Base-by-base conservation (phyloP, 1,140 invertebrate species). In the Euwallacea similis region DNA sequence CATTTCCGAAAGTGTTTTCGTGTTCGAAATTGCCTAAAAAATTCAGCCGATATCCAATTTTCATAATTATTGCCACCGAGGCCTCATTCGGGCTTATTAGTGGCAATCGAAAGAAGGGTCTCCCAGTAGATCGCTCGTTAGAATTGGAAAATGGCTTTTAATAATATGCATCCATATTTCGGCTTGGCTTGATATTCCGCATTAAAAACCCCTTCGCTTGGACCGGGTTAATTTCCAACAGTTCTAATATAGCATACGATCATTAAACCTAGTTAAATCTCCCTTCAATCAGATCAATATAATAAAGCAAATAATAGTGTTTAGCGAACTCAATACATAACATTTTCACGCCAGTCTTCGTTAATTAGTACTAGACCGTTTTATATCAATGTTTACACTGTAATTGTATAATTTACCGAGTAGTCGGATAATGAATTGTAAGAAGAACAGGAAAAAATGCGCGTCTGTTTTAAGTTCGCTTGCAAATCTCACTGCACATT, bases 11-110 rank as follows among this genome's bases (percentile, higher is more conserved):
- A 61, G 59, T 69, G 65, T 67, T 67, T 69, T 69, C 66, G 66
- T 69, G 66, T 61, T 47, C 46, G 56, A 69, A 69, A 69, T 69
- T 69, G 66, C 66, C 61, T 69, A 58, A 69, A 69, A 62, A 69
- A 53, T 66, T 69, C 66, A 69, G 46, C 66, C 58, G 56, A 69
- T 61, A 60, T 53, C 66, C 66, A 69, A 67, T 67, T 67, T 59
- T 15, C 66, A 8, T 67, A 67, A 67, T 67, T 67, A 67, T 67
- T 67, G 55, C 66, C 55, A 67, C 66, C 65, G 46, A 59, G 43
- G 55, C 21, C 21, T 33, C 8, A 33, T 33, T 7, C n/a, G 15
- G 21, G 7, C 61, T 63, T 63, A 63, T 63, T 21, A 63, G 43
- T 63, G 11, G 59, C 15, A 60, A 21, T 61, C 59, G 42, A 43